A percentile compares a stretch with the other conserved stretches of the same genome.
phyloP scores from a whole-genome alignment of 2,113 vertebrate genomes.

The Struthio camelus region DNA sequence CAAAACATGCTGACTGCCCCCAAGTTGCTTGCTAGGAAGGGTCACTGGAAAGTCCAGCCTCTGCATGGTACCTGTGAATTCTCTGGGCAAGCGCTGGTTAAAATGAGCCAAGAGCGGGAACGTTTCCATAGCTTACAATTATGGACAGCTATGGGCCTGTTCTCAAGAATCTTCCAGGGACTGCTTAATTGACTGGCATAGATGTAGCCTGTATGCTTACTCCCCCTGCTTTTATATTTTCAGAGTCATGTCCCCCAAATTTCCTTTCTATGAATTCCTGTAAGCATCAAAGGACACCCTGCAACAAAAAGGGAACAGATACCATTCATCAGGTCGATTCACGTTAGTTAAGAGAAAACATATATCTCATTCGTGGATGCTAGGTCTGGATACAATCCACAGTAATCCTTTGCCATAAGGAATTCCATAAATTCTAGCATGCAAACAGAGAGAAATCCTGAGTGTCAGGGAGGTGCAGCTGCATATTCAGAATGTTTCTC shows the following conservation, averaged over 20 bases:
- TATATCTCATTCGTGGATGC: neutral
- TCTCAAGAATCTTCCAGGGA: neutral
- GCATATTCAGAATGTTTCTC: too few species aligned
- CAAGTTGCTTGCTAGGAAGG: neutral
- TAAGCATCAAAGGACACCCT: neutral
- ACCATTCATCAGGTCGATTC: neutral
- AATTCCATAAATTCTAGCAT: neutral
- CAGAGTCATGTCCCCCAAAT: neutral
- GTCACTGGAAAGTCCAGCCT: neutral
- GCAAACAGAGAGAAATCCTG: neutral
- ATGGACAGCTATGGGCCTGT: neutral
- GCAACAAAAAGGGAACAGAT: neutral
- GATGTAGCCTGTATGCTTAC: neutral
- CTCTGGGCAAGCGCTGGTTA: neutral
- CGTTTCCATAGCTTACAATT: neutral
- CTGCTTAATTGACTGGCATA: neutral
- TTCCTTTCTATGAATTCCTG: neutral
- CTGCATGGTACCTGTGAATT: neutral
- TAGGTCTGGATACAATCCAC: neutral
- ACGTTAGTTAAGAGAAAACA: neutral
- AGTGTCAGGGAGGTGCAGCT: neutral
- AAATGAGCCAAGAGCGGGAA: neutral
- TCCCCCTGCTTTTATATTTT: neutral
- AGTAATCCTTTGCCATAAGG: neutral
- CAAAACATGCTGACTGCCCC: neutral